Conservation (phyloP, 2,797 vertebrate species). For the Ciconia nigra region DNA sequence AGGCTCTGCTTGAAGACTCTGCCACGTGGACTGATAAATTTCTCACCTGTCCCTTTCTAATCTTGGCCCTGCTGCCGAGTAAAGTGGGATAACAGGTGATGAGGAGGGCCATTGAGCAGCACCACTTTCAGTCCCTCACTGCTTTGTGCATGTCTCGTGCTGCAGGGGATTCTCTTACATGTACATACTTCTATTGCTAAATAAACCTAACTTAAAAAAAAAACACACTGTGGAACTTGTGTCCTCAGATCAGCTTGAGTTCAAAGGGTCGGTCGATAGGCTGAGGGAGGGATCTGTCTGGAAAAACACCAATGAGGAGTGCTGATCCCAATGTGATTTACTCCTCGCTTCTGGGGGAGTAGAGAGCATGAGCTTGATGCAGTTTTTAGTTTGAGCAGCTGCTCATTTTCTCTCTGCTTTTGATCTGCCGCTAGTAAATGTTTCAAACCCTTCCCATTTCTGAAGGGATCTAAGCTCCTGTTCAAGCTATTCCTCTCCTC, state of each 20-base stretch:
- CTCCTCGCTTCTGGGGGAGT: background rate
- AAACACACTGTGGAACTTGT: background rate
- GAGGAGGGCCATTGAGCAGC: constrained; percentile 60
- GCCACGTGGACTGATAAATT: constrained; percentile 60
- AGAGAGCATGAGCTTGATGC: background rate
- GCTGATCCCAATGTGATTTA: constrained; percentile 19
- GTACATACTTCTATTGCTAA: constrained; percentile 80
- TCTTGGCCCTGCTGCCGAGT: constrained; percentile 58
- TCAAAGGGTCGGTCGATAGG: background rate
- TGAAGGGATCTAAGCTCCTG: background rate
- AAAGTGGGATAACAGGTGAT: constrained; percentile 69
- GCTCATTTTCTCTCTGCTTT: constrained; percentile 27
- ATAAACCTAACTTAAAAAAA: constrained; percentile 82
- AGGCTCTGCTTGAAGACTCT: constrained; percentile 53
- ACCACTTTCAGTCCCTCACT: constrained; percentile 64
- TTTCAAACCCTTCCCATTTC: background rate
- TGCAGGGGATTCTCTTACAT: constrained; percentile 79
- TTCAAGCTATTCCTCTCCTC: background rate
- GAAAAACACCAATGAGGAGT: background rate
- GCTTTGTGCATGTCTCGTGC: constrained; percentile 79
- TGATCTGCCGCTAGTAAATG: constrained; percentile 14
- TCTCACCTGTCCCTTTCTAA: constrained; percentile 61
- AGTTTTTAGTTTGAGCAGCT: constrained; percentile 53
- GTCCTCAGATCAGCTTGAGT: background rate
- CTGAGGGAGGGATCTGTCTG: background rate